phyloP scores from a whole-genome alignment of 2,113 vertebrate genomes.

The Brienomyrus longianalis region DNA sequence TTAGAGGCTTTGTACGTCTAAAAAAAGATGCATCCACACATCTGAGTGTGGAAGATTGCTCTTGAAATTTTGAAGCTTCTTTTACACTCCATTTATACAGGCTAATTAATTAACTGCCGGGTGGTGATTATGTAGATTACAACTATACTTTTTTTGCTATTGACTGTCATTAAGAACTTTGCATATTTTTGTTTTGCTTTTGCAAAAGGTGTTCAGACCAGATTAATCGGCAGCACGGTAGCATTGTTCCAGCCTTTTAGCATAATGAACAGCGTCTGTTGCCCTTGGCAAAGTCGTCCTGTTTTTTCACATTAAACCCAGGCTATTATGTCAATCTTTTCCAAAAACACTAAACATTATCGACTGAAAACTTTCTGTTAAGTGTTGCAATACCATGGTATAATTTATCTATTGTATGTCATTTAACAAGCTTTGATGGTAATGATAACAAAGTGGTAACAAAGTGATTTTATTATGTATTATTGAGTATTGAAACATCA shows the following conservation, averaged over 20 bases:
- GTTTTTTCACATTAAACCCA: not conserved
- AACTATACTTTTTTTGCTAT: not conserved
- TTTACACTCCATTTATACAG: slow-evolving; percentile 2
- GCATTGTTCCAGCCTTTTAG: not conserved
- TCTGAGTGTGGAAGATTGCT: not conserved
- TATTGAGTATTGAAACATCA: not conserved
- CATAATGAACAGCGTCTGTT: not conserved
- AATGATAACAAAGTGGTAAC: not conserved
- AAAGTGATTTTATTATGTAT: not conserved
- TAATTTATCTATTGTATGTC: not conserved
- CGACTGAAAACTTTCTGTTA: not conserved
- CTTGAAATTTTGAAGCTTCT: not conserved
- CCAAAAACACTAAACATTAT: not conserved
- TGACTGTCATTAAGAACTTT: not conserved
- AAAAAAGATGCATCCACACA: not conserved
- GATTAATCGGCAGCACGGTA: not conserved
- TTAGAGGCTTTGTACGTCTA: not conserved
- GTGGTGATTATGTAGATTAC: not conserved
- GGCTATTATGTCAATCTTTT: not conserved
- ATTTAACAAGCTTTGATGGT: not conserved
- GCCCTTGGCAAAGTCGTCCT: not conserved
- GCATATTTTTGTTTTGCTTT: not conserved
- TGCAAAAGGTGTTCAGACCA: not conserved
- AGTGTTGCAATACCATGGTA: not conserved
- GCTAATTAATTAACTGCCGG: not conserved